Conservation (phyloP, 2,797 vertebrate species). For the Danionella dracula region DNA sequence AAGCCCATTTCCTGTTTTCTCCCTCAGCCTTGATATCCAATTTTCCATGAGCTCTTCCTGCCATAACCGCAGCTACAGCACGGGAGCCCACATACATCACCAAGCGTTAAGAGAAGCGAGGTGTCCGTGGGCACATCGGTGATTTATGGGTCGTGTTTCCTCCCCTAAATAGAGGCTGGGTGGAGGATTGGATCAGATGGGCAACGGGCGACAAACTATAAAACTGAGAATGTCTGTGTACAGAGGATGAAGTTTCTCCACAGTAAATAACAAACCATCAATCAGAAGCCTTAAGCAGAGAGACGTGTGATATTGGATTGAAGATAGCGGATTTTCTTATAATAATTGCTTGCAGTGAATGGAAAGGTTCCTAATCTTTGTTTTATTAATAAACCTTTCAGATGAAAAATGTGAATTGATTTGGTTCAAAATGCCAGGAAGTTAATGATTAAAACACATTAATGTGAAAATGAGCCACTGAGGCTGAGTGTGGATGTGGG, state of each 20-base stretch:
- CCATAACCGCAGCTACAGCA: background rate
- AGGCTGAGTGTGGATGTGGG: background rate
- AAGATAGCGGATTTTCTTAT: constrained; percentile 10
- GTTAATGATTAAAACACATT: background rate
- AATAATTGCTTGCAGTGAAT: constrained; percentile 24
- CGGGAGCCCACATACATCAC: constrained; percentile 38
- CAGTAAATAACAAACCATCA: constrained; percentile 36
- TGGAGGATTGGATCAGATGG: constrained; percentile 29
- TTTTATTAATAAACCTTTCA: constrained; percentile 12
- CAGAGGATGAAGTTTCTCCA: constrained; percentile 23
- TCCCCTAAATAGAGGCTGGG: constrained; percentile 37
- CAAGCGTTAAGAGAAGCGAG: constrained; percentile 20
- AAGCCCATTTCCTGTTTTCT: constrained; percentile 35
- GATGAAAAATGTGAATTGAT: background rate
- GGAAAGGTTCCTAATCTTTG: background rate
- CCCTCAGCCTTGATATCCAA: constrained; percentile 40
- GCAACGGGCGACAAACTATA: constrained; percentile 21
- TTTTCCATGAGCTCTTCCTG: constrained; percentile 26
- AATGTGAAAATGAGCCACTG: background rate
- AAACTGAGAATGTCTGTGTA: constrained; percentile 25
- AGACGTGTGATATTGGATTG: constrained; percentile 4
- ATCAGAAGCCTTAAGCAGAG: constrained; percentile 12
- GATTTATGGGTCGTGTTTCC: constrained; percentile 41
- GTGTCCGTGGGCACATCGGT: constrained; percentile 20
- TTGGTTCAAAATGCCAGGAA: background rate